Evolutionary conservation across 2,797 vertebrate genomes (phyloP).

Genomic region (Cottoperca gobio): DNA sequence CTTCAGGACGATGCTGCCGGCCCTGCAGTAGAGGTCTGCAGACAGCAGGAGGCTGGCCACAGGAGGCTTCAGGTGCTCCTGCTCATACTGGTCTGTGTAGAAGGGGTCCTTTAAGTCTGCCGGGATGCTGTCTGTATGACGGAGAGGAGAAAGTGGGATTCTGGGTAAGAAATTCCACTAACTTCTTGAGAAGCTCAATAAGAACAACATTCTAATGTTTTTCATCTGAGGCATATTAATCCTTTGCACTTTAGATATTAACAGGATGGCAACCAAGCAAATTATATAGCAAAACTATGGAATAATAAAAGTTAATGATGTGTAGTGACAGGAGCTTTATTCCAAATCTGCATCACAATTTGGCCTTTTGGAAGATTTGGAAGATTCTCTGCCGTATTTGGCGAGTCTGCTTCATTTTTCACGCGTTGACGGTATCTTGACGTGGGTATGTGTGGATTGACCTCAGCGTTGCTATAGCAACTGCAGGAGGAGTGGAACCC

Average conservation of each 20-base stretch:
- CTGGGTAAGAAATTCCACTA: not conserved
- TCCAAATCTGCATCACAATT: not conserved
- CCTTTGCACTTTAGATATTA: too few relatives aligned
- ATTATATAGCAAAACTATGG: not conserved
- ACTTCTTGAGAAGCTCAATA: too few relatives aligned
- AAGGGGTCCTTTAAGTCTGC: slow-evolving; percentile 93
- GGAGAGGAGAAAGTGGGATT: slow-evolving; percentile 1
- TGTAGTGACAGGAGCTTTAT: not conserved
- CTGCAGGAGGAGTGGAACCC: slow-evolving; percentile 63
- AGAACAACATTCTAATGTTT: not conserved
- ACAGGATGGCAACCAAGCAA: too few relatives aligned
- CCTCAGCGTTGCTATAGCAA: slow-evolving; percentile 82
- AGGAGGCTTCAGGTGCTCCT: slow-evolving; percentile 98
- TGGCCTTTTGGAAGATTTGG: not conserved
- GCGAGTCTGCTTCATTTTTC: slow-evolving; percentile 37
- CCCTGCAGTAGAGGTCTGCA: slow-evolving; percentile 95
- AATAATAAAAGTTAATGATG: not conserved
- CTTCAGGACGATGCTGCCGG: slow-evolving; percentile 94
- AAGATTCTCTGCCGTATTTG: not conserved
- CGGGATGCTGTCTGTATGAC: slow-evolving; percentile 89
- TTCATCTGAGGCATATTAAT: too few relatives aligned
- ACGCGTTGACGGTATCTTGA: slow-evolving; percentile 52
- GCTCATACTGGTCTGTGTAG: slow-evolving; percentile 98
- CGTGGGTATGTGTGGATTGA: slow-evolving; percentile 59
- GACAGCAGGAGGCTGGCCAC: slow-evolving; percentile 94